phyloP scores from a whole-genome alignment of 2,113 vertebrate genomes.

The Laticauda colubrina region DNA sequence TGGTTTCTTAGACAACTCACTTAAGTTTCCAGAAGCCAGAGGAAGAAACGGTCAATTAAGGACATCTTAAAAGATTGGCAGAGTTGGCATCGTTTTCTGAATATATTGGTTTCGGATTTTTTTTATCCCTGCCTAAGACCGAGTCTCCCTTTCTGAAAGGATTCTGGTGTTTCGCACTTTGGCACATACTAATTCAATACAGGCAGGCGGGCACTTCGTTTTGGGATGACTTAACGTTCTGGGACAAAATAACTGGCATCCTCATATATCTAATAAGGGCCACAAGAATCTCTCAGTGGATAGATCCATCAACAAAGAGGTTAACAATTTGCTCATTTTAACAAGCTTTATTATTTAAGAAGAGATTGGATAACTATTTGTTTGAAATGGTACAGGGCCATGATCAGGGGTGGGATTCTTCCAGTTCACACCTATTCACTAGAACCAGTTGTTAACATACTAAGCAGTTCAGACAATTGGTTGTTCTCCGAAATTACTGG shows the following conservation, averaged over 20 bases:
- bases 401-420: too few relatives aligned
- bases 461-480: too few relatives aligned
- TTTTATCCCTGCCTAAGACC: background rate
- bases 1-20: too few relatives aligned
- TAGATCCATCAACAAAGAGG: background rate
- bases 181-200: background rate
- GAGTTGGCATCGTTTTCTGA: background rate
- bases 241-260: background rate
- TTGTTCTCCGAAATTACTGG: too few relatives aligned
- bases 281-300: too few relatives aligned
- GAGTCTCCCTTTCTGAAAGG: background rate
- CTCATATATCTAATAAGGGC: too few relatives aligned
- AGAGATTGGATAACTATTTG: too few relatives aligned
- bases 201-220: background rate
- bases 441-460: too few relatives aligned
- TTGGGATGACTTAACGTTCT: background rate
- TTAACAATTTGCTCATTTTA: background rate
- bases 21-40: background rate
- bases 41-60: background rate
- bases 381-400: too few relatives aligned
- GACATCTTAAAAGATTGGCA: background rate
- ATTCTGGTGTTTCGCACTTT: background rate
- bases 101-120: background rate
- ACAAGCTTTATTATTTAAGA: too few relatives aligned
- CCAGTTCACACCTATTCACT: too few relatives aligned